These are phyloP conservation scores for Drosophila ambigua DNA, from an alignment of 1,140 invertebrate species.

Conservation along the genomic window DNA sequence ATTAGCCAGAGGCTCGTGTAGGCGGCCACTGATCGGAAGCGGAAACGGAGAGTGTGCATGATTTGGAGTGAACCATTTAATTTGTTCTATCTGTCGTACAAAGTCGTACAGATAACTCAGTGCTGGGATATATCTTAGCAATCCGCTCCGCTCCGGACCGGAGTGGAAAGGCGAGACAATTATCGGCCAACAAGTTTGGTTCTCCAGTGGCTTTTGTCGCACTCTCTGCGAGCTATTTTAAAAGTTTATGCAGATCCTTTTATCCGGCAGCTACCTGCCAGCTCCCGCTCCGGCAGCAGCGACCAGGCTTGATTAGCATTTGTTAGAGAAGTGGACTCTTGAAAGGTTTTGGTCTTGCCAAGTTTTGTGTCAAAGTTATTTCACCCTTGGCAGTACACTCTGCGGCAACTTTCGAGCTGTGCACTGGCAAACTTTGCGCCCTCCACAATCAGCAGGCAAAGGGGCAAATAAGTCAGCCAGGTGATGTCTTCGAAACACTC, in stretches of 20 bases:
- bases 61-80: not conserved
- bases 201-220: constrained; percentile 20
- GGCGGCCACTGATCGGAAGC: constrained; percentile 54
- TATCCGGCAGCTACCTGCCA: not conserved
- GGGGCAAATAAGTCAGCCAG: constrained; percentile 48
- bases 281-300: constrained; percentile 4
- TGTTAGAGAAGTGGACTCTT: constrained; percentile 41
- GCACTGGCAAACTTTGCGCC: constrained; percentile 56
- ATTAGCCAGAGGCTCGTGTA: constrained; percentile 40
- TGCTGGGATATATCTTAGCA: not conserved
- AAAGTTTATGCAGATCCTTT: constrained; percentile 43
- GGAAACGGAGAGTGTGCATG: constrained; percentile 41
- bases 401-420: constrained; percentile 57
- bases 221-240: constrained; percentile 19
- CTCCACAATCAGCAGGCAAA: constrained; percentile 52
- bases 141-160: not conserved
- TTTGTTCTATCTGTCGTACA: no score
- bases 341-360: constrained; percentile 40
- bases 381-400: constrained; percentile 67
- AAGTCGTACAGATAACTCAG: not conserved
- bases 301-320: constrained; percentile 63
- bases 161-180: constrained; percentile 14
- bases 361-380: constrained; percentile 71
- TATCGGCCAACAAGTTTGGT: constrained; percentile 19
- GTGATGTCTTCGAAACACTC: constrained; percentile 18